phyloP scores from a whole-genome alignment of 2,113 vertebrate genomes.

The Thryonomys swinderianus region DNA sequence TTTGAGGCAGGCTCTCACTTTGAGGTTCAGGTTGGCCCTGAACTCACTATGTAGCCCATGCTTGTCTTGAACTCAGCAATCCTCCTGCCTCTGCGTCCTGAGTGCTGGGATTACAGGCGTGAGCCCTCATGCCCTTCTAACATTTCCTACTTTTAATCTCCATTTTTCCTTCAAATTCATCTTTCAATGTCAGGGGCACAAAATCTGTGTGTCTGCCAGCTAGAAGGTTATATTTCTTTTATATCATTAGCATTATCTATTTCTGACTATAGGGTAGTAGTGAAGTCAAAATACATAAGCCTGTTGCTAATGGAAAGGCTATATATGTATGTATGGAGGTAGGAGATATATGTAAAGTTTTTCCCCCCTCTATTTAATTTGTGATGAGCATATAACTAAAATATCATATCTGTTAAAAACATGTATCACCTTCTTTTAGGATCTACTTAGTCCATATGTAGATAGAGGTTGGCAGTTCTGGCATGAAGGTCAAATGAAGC shows the following conservation, averaged over 20 bases:
- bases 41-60: no score
- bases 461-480: neutral
- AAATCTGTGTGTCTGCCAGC: neutral
- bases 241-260: slow-evolving; percentile 43
- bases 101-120: no score
- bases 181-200: neutral
- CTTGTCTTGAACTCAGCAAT: no score
- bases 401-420: neutral
- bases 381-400: neutral
- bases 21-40: no score
- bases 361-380: neutral
- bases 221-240: neutral
- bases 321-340: neutral
- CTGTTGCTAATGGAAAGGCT: neutral
- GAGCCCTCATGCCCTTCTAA: no score
- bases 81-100: no score
- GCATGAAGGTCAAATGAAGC: neutral
- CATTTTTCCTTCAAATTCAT: neutral
- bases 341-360: neutral
- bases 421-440: neutral
- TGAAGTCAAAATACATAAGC: slow-evolving; percentile 61
- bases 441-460: neutral
- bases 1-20: no score
- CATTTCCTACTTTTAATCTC: neutral
- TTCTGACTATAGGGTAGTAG: slow-evolving; percentile 67